Evolutionary conservation across 2,797 vertebrate genomes (phyloP).

Genomic region (Enteromius treurensis): DNA sequence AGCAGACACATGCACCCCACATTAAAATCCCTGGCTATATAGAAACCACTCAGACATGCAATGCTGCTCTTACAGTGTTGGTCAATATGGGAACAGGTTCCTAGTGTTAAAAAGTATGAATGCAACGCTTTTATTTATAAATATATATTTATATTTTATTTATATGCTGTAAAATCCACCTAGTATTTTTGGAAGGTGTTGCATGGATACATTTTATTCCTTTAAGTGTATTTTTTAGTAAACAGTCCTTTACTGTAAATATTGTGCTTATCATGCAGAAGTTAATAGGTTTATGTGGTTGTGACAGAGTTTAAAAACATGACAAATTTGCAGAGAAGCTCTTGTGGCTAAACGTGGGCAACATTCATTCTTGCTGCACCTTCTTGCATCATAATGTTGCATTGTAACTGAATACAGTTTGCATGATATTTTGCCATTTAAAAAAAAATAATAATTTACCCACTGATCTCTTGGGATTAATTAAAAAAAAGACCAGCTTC

Average conservation of each 20-base stretch:
- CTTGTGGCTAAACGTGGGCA: neutral
- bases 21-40: neutral
- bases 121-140: too few relatives aligned
- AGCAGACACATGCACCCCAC: neutral
- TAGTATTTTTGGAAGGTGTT: neutral
- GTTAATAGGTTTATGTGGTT: neutral
- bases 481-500: neutral
- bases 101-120: neutral
- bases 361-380: neutral
- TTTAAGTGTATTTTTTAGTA: neutral
- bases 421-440: neutral
- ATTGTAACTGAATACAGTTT: neutral
- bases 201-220: neutral
- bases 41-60: neutral
- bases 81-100: neutral
- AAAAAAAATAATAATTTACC: neutral
- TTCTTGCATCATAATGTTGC: neutral
- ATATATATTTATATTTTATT: too few relatives aligned
- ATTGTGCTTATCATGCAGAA: neutral
- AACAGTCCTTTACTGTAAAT: neutral
- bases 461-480: neutral
- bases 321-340: neutral
- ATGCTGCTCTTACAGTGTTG: neutral
- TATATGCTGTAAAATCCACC: neutral
- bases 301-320: neutral